Percentiles rank a stretch among this genome's conserved stretches.
phyloP scores from a whole-genome alignment of 2,888 invertebrate genomes.

The Serrognathus titanus region DNA sequence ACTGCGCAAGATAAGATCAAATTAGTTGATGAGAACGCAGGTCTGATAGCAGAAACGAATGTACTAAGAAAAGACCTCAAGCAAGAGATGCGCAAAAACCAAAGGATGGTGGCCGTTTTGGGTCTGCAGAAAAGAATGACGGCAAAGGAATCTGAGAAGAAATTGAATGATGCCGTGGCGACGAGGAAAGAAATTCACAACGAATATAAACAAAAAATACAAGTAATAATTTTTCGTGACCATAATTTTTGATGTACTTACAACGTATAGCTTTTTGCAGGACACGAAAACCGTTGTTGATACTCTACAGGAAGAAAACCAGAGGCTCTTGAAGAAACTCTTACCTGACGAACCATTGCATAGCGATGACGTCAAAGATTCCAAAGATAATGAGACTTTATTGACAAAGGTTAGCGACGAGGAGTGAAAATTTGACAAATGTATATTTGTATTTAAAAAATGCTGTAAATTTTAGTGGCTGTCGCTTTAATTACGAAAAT shows the following conservation, averaged over 20 bases:
- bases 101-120: constrained; percentile 69
- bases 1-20: constrained; percentile 44
- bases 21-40: constrained; percentile 67
- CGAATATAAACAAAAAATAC: constrained; percentile 53
- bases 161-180: constrained; percentile 60
- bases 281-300: neutral
- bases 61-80: constrained; percentile 67
- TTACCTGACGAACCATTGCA: constrained; percentile 15
- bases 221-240: constrained; percentile 38
- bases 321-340: constrained; percentile 35
- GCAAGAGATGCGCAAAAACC: constrained; percentile 61
- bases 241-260: constrained; percentile 41
- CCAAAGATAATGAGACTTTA: too few species aligned
- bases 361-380: too few species aligned
- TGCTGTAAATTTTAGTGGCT: too few species aligned
- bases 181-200: constrained; percentile 60
- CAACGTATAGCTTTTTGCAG: neutral
- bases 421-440: too few species aligned
- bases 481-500: too few species aligned
- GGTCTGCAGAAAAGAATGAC: constrained; percentile 59
- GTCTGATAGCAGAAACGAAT: constrained; percentile 75
- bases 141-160: constrained; percentile 60
- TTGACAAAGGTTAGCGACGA: too few species aligned
- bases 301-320: constrained; percentile 12
- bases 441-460: too few species aligned